These are phyloP conservation scores for Scrobipalpa costella DNA, from an alignment of 2,888 invertebrate genomes.

Conservation along the genomic window DNA sequence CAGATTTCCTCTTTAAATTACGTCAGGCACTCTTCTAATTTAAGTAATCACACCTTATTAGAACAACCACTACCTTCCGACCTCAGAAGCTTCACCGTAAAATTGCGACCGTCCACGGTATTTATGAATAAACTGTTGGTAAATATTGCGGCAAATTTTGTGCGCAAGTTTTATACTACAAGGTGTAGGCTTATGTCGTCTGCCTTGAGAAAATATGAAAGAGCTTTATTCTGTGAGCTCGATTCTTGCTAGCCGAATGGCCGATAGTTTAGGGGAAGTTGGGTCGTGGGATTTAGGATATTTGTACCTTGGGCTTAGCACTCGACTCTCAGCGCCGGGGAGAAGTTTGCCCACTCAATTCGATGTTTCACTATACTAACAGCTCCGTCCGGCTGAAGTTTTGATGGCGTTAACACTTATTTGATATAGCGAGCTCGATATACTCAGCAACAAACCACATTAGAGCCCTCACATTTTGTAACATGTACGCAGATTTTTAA, in stretches of 20 bases:
- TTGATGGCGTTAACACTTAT: background rate
- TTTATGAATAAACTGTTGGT: background rate
- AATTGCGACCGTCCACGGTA: background rate
- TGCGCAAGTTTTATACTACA: background rate
- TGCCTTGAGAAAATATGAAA: slow-evolving; percentile 6
- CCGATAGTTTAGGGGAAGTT: slow-evolving; percentile 43
- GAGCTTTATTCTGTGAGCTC: background rate
- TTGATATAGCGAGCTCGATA: background rate
- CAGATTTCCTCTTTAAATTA: slow-evolving; percentile 54
- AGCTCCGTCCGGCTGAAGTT: slow-evolving; percentile 37
- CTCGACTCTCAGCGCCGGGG: slow-evolving; percentile 37
- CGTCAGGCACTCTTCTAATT: slow-evolving; percentile 34
- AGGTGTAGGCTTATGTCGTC: background rate
- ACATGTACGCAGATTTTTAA: background rate
- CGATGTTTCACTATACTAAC: slow-evolving; percentile 44
- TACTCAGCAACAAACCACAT: background rate
- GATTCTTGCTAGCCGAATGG: background rate
- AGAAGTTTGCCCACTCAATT: slow-evolving; percentile 49
- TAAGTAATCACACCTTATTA: slow-evolving; percentile 23
- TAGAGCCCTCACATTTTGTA: background rate
- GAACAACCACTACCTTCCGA: background rate
- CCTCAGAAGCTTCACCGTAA: background rate
- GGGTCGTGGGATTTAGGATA: slow-evolving; percentile 47
- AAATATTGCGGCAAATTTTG: slow-evolving; percentile 19
- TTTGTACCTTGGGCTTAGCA: slow-evolving; percentile 43